These are phyloP conservation scores for Zaprionus camerounensis DNA, from an alignment of 1,140 invertebrate species.

Conservation along the genomic window DNA sequence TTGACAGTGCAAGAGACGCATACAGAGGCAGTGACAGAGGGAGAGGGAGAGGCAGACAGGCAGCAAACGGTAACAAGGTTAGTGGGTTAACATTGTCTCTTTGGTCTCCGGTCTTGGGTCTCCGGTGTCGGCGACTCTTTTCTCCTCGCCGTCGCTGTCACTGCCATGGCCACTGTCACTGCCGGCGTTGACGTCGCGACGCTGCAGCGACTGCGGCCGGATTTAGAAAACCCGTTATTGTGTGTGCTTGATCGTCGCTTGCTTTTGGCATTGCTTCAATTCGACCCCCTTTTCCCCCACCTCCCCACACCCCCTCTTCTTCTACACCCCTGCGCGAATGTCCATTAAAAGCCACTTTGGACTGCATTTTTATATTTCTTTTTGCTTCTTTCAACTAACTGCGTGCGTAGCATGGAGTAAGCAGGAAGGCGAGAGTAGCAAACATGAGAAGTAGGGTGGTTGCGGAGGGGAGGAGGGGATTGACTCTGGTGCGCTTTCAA, in stretches of 20 bases:
- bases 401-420: not conserved
- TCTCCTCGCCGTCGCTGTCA: slow-evolving; percentile 19
- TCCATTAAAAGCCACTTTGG: slow-evolving; percentile 66
- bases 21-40: not conserved
- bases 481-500: slow-evolving; percentile 25
- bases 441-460: not conserved
- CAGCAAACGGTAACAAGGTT: slow-evolving; percentile 66
- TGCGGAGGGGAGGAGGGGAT: not conserved
- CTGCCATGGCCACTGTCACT: not conserved
- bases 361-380: slow-evolving; percentile 34
- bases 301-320: not conserved
- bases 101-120: slow-evolving; percentile 15
- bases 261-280: slow-evolving; percentile 36
- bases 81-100: slow-evolving; percentile 73
- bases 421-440: not conserved
- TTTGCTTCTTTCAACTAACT: slow-evolving; percentile 1
- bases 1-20: slow-evolving; percentile 54
- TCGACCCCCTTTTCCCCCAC: not conserved
- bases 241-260: slow-evolving; percentile 49
- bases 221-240: slow-evolving; percentile 66
- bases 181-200: slow-evolving; percentile 12
- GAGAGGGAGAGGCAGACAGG: not conserved
- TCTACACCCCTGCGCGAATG: slow-evolving; percentile 6
- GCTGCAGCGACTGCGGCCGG: slow-evolving; percentile 52
- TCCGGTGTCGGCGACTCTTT: slow-evolving; percentile 26